Evolutionary conservation across 2,888 invertebrate species (phyloP).

Genomic region (Sicus ferrugineus): DNA sequence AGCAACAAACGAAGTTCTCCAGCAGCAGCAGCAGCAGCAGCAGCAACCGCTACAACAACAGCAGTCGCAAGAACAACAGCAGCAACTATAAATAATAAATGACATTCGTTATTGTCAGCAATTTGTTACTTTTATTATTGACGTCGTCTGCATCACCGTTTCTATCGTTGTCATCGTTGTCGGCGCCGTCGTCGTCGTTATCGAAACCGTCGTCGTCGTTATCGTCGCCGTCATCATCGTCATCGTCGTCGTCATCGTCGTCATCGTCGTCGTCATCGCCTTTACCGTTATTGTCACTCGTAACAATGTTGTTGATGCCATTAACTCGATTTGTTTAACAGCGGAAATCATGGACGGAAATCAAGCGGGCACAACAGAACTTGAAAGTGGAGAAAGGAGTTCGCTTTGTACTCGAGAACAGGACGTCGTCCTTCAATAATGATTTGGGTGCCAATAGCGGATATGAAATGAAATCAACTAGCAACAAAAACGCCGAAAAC

Average conservation of each 20-base stretch:
- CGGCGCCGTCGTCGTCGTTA: no score
- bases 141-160: no score
- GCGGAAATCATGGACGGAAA: constrained; percentile 49
- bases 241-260: not conserved
- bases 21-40: constrained; percentile 13
- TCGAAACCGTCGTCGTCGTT: no score
- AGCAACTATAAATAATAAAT: not conserved
- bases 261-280: not conserved
- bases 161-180: not conserved
- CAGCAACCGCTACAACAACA: constrained; percentile 27
- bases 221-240: not conserved
- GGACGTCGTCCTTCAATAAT: no score
- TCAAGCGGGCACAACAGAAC: constrained; percentile 38
- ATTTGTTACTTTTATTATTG: no score
- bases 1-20: not conserved
- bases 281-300: not conserved
- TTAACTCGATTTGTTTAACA: constrained; percentile 46
- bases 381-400: not conserved
- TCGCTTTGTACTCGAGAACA: no score
- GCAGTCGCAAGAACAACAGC: not conserved
- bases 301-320: constrained; percentile 33
- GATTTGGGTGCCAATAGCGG: no score
- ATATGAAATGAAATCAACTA: no score
- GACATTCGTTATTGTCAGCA: no score
- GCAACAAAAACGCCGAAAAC: not conserved